Evolutionary conservation across 2,888 invertebrate species (phyloP), one percentile per base, ranked within the genome.

Genomic region (Hydrotaea diabolus): DNA sequence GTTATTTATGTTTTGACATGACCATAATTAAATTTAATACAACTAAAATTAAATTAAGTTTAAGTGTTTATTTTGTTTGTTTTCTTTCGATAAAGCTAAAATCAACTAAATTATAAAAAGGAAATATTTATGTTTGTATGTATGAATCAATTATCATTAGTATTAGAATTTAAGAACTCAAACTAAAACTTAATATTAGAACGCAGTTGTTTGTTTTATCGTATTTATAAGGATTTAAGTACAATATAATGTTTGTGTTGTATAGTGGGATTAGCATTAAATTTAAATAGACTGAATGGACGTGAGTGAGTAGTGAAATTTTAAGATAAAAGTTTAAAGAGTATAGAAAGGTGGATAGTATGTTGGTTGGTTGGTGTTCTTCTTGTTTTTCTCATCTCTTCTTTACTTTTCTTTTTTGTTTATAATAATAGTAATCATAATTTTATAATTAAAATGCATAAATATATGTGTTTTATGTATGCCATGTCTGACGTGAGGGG

Each of bases 31-130:
- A 59, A 53, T 55, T 79, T 79, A 46, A 69, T 74, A 80, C 69
- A 85, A 85, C 69, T 85, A 79, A 84, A 69, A 57, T 71, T 84
- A 77, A 64, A 78, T 77, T 77, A 72, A 80, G 39, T 79, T 73
- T 62, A n/a, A n/a, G n/a, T n/a, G 69, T 31, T 55, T 66, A 69
- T 75, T 64, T 62, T 62, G 26, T 43, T 62, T 62, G n/a, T 66
- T 21, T 49, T 49, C 26, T 23, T 59, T 59, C 7, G 36, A 78
- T 75, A 76, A 66, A 78, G 81, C 78, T 84, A 84, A 55, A 79
- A 73, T 49, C 69, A 69, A 69, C 69, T 69, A 69, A 69, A 69
- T 23, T 69, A 69, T 69, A 17, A 9, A 64, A 66, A 43, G 4
- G n/a, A 43, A 46, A 69, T 62, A 62, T 31, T 3, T 62, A 62